These are phyloP conservation scores for Mionectes macconnelli DNA, from an alignment of 2,113 vertebrate species.

Conservation along the genomic window DNA sequence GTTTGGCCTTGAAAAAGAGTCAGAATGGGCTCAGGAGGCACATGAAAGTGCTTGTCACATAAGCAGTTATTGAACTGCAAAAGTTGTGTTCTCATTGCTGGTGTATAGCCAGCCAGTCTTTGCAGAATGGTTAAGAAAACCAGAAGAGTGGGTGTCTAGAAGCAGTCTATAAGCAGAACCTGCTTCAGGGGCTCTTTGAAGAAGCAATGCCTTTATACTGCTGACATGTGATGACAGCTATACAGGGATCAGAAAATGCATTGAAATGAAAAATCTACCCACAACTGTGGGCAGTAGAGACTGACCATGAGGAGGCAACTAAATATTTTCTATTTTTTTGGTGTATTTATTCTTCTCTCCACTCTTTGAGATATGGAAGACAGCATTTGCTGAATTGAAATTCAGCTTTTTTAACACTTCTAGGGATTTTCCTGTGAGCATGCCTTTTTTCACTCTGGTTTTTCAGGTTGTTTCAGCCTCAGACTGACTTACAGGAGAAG, in stretches of 20 bases:
- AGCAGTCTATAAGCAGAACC: background rate
- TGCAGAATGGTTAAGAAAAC: background rate
- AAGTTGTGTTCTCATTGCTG: background rate
- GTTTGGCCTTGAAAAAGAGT: background rate
- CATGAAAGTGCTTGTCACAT: background rate
- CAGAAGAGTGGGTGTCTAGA: background rate
- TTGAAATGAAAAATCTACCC: background rate
- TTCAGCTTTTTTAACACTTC: background rate
- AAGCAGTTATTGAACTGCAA: background rate
- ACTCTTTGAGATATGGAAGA: background rate
- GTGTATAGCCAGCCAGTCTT: background rate
- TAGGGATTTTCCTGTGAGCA: background rate
- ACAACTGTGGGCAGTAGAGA: background rate
- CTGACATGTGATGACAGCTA: background rate
- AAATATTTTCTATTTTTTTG: background rate
- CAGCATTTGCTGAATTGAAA: background rate
- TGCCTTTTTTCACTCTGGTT: background rate
- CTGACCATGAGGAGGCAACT: background rate
- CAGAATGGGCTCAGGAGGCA: background rate
- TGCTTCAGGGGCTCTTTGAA: background rate
- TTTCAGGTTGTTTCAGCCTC: background rate
- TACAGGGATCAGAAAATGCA: background rate
- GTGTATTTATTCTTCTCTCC: background rate
- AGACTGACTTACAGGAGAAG: background rate
- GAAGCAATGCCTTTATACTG: background rate